phyloP scores from a whole-genome alignment of 2,113 vertebrate species.

The Hiodon tergisus region DNA sequence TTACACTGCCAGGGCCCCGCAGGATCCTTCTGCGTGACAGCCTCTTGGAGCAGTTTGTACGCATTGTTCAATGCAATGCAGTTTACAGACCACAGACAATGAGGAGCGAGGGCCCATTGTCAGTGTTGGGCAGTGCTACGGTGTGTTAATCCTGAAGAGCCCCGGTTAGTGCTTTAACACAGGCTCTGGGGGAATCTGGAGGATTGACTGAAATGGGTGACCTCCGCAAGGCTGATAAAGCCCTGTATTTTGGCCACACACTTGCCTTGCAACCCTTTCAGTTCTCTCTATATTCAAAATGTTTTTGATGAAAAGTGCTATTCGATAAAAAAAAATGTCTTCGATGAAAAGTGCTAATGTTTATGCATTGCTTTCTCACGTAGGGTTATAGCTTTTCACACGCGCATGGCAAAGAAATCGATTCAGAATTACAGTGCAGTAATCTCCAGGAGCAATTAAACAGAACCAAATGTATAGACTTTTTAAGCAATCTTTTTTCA shows the following conservation, averaged over 20 bases:
- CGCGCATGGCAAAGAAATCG: slow-evolving; percentile 1
- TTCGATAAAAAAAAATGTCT: background rate
- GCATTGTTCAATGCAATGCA: no score
- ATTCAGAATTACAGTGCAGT: slow-evolving; percentile 8
- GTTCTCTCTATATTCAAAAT: slow-evolving; percentile 20
- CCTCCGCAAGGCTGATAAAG: slow-evolving; percentile 31
- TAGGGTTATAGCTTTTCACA: background rate
- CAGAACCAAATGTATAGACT: no score
- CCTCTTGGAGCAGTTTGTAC: no score
- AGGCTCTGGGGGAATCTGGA: background rate
- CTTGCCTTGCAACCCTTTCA: slow-evolving; percentile 21
- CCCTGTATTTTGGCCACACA: slow-evolving; percentile 8
- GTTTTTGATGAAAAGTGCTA: background rate
- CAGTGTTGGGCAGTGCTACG: background rate
- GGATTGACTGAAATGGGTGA: slow-evolving; percentile 5
- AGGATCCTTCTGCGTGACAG: no score
- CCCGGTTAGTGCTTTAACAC: background rate
- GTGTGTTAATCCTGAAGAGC: background rate
- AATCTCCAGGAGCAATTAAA: background rate
- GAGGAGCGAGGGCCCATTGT: background rate
- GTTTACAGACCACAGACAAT: no score
- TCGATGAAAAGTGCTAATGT: slow-evolving; percentile 7
- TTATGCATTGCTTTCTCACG: slow-evolving; percentile 7
- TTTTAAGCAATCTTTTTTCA: no score
- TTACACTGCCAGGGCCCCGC: no score